Evolutionary conservation across 2,888 invertebrate genomes (phyloP), one percentile per base, ranked within the genome.

Genomic region (Drosophila bunnanda): DNA sequence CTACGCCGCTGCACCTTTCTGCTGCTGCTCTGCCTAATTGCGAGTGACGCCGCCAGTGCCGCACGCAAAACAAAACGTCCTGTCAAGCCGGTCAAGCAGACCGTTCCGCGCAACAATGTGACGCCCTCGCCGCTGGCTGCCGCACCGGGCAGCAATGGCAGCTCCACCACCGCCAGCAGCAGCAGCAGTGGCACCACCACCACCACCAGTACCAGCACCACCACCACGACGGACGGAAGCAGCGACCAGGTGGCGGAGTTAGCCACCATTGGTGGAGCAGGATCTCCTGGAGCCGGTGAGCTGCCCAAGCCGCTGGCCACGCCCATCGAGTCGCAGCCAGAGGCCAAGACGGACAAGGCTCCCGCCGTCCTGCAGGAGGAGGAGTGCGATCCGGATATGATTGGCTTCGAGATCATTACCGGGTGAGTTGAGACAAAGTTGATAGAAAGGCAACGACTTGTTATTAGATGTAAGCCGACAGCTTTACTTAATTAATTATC

Each of bases 321-420:
- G 66, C 82, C 79, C 61, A 75, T 53, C 13, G 84, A 83, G 32
- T 64, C 85, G 17, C 86, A 74, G 60, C 75, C 78, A 4, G 91
- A 91, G 78, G 78, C 88, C 12, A 91, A 91, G 76, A 88, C 88
- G 13, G 91, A 91, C 65, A 80, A 80, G 57, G 80, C 90, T 25
- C 79, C 84, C 9, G 79, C 77, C 36, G 53, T 66, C 28, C 30
- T 55, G 8, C 71, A 66, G 67, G 92, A 92, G 73, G 97, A 97
- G 91, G 97, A 97, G 92, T 97, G 97, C 92, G 97, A 97, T 93
- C 95, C 96, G 67, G 97, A 97, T 93, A 96, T 97, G 96, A 95
- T 97, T 89, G 97, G 97, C 85, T 98, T 98, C 93, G 98, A 98
- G 93, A 94, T 98, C 90, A 96, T 97, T 89, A 98, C 98, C 82